These are phyloP conservation scores for Cryptoblepharus egeriae DNA, from an alignment of 2,797 vertebrate genomes.

Conservation along the genomic window DNA sequence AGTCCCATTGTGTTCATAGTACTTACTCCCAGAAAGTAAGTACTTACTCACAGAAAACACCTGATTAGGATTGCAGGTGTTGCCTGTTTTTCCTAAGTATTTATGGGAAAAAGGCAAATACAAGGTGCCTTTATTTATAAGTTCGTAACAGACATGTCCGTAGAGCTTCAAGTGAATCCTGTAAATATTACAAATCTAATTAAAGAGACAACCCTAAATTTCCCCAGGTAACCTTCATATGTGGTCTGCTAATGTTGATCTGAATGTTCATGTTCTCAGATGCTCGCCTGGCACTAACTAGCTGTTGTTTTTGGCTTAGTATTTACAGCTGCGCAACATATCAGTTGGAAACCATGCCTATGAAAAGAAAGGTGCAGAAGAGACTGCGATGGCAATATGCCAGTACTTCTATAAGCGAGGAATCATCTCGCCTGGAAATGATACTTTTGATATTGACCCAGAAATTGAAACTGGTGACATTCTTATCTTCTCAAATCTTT, in stretches of 20 bases:
- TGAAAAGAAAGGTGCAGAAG: slow-evolving; percentile 73
- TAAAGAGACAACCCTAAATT: background rate
- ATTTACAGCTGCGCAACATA: slow-evolving; percentile 83
- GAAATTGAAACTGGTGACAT: slow-evolving; percentile 86
- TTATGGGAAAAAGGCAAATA: background rate
- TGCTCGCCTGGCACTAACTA: slow-evolving; percentile 4
- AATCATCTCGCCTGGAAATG: slow-evolving; percentile 85
- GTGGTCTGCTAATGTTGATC: background rate
- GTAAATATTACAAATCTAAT: background rate
- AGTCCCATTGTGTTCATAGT: too few species aligned
- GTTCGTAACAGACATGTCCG: too few species aligned
- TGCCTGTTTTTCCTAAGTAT: background rate
- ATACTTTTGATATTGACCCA: slow-evolving; percentile 91
- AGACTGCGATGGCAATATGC: slow-evolving; percentile 85
- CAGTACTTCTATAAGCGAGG: slow-evolving; percentile 87
- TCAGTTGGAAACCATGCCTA: slow-evolving; percentile 90
- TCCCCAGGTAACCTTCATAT: background rate
- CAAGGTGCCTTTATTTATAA: background rate
- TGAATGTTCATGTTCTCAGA: background rate
- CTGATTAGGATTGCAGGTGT: too few species aligned
- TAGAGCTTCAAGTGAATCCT: too few species aligned
- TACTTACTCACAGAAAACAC: too few species aligned
- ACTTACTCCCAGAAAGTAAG: too few species aligned
- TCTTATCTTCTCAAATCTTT: slow-evolving; percentile 35
- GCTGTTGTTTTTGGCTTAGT: slow-evolving; percentile 77